Evolutionary conservation across 2,888 invertebrate genomes (phyloP).

Genomic region (Graphium colonna): DNA sequence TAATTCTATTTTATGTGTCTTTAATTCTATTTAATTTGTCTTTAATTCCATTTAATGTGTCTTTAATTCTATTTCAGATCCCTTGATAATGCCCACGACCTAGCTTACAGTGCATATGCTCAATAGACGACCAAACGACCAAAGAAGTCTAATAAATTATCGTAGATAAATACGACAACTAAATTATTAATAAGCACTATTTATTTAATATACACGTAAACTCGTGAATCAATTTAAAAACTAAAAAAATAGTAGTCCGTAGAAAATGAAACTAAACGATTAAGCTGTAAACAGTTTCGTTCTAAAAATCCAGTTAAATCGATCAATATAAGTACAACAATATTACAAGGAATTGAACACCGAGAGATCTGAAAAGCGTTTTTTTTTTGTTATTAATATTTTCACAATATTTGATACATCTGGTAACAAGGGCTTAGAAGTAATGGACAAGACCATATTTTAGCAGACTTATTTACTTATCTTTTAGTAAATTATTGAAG

Average conservation of each 20-base stretch:
- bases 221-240: constrained; percentile 17
- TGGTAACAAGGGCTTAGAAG: background rate
- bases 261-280: background rate
- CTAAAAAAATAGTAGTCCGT: constrained; percentile 3
- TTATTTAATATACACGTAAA: constrained; percentile 25
- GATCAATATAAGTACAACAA: constrained; percentile 14
- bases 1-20: too few species aligned
- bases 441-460: background rate
- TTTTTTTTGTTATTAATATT: background rate
- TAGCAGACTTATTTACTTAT: background rate
- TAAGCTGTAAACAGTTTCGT: background rate
- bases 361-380: background rate
- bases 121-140: constrained; percentile 59
- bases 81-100: constrained; percentile 73
- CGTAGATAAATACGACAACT: constrained; percentile 20
- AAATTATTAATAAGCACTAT: constrained; percentile 26
- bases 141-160: constrained; percentile 29
- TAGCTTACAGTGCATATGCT: constrained; percentile 81
- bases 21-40: too few species aligned
- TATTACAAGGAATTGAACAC: background rate
- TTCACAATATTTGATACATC: background rate
- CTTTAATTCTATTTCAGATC: constrained; percentile 53
- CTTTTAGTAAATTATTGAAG: constrained; percentile 35
- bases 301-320: constrained; percentile 2
- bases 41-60: too few species aligned